These are phyloP conservation scores for Vulpes ferrilata DNA, from an alignment of 2,113 vertebrate species.

Conservation along the genomic window DNA sequence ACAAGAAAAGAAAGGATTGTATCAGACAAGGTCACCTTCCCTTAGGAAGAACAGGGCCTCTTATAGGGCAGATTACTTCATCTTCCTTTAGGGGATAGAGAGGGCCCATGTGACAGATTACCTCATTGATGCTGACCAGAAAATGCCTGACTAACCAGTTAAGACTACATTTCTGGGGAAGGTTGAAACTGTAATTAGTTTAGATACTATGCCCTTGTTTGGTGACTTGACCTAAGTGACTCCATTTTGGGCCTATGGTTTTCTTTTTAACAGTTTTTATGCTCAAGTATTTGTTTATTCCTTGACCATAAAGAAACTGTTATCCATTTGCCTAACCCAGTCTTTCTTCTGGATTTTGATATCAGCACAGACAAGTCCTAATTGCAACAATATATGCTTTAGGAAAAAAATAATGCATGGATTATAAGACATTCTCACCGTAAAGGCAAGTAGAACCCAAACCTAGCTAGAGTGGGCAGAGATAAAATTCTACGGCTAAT, in stretches of 20 bases:
- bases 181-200: background rate
- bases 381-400: background rate
- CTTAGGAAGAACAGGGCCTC: background rate
- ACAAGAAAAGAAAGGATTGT: background rate
- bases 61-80: background rate
- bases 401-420: background rate
- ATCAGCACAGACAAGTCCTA: background rate
- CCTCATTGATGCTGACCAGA: background rate
- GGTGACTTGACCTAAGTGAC: background rate
- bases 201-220: background rate
- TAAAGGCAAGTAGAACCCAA: background rate
- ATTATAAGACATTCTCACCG: slow-evolving; percentile 27
- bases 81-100: background rate
- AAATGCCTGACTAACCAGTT: background rate
- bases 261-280: background rate
- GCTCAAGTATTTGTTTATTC: background rate
- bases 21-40: background rate
- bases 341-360: background rate
- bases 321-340: background rate
- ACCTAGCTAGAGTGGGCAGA: background rate
- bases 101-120: background rate
- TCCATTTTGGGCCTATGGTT: background rate
- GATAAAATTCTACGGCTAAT: slow-evolving; percentile 11
- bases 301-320: background rate
- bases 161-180: background rate